Evolutionary conservation across 1,140 invertebrate genomes (phyloP), one percentile per base, ranked within the genome.

Genomic region (Scaptodrosophila lebanonensis): DNA sequence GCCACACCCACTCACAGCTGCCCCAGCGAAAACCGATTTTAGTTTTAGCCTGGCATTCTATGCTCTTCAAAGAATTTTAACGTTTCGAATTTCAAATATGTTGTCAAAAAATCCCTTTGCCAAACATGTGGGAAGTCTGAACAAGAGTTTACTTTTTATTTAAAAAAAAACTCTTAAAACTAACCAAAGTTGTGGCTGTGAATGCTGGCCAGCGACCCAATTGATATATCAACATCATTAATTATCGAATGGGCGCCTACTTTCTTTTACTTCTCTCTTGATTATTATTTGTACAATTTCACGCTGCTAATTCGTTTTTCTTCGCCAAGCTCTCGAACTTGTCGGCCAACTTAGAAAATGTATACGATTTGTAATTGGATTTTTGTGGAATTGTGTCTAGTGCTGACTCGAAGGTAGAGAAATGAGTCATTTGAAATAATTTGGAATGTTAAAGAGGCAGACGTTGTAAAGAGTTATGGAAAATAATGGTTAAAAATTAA

Each of bases 221-320:
- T 82, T 79, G 61, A 79, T 79, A 82, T 61, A 69, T 62, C 45
- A 44, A 25, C 68, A 79, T 79, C 73, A 79, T 79, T 79, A 79
- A 79, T 79, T 66, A 82, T 77, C 57, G 16, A 29, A 29, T 44
- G 42, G 68, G 69, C 73, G 73, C 73, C 73, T 69, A 73, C 75
- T 79, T 79, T 79, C 75, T 69, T 73, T 69, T 42, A 11, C 12
- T 33, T n/a, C 12, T 13, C 12, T 9, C 12, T 33, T 33, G 57
- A n/a, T 57, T 53, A 70, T 66, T 82, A 82, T 79, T 82, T 82
- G 75, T 75, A 66, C 62, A 79, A 79, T 79, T 79, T 79, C 76
- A 79, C 76, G 75, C 75, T 77, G 40, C 54, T 38, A 35, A 58
- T 54, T 22, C 35, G 58, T 58, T 51, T 54, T 63, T 72, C 35